These are phyloP conservation scores for Emydocephalus ijimae DNA, from an alignment of 2,113 vertebrate genomes.

Conservation along the genomic window DNA sequence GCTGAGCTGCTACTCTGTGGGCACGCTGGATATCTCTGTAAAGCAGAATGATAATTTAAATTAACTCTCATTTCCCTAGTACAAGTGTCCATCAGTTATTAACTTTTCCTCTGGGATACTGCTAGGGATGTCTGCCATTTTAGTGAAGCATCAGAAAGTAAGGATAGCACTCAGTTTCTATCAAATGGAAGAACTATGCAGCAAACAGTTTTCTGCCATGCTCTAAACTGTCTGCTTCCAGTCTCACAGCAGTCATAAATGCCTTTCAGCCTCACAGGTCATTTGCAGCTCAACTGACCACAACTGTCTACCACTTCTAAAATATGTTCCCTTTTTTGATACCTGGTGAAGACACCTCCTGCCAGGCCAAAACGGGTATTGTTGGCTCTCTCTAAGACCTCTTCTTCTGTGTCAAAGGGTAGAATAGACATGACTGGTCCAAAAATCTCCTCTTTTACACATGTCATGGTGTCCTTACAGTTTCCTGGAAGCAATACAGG, in stretches of 20 bases:
- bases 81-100: background rate
- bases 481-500: conserved; percentile 71
- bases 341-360: conserved; percentile 96
- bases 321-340: background rate
- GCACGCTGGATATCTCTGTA: conserved; percentile 88
- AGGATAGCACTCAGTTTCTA: background rate
- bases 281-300: fast-evolving
- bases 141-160: background rate
- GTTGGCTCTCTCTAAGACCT: conserved; percentile 88
- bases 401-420: conserved; percentile 89
- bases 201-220: background rate
- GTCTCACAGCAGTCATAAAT: background rate
- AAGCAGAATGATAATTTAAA: conserved; percentile 20
- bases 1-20: conserved; percentile 82
- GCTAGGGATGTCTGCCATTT: background rate
- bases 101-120: background rate
- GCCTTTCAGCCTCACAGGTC: background rate
- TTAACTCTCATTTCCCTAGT: background rate
- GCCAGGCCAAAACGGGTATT: conserved; percentile 86
- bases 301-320: fast-evolving
- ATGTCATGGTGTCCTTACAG: conserved; percentile 91
- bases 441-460: conserved; percentile 96
- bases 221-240: background rate
- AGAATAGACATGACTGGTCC: conserved; percentile 96
- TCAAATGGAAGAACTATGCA: background rate